Percentiles rank a stretch among this genome's conserved stretches.
phyloP scores from a whole-genome alignment of 1,140 invertebrate species.

The Drosophila obscura region DNA sequence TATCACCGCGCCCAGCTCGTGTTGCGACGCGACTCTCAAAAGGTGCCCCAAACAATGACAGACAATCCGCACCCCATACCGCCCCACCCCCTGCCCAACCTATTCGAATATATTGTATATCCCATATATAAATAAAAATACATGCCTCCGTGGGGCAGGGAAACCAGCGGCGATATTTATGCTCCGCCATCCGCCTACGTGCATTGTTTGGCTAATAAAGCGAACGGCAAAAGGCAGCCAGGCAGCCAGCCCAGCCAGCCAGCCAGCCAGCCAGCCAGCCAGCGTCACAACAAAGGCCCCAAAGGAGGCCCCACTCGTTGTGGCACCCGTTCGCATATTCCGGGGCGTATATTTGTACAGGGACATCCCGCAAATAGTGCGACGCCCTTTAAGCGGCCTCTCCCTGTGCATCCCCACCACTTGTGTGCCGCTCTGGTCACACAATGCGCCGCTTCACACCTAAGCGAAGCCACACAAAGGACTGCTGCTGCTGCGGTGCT shows the following conservation, averaged over 20 bases:
- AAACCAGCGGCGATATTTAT: constrained; percentile 47
- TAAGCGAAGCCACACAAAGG: constrained; percentile 32
- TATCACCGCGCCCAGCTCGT: constrained; percentile 10
- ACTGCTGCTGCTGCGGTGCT: constrained; percentile 9
- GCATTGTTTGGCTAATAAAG: constrained; percentile 78
- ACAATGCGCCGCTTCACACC: constrained; percentile 69
- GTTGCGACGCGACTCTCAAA: constrained; percentile 10
- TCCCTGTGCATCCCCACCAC: not conserved
- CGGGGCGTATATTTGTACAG: constrained; percentile 27
- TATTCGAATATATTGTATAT: no score
- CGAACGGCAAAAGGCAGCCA: constrained; percentile 31
- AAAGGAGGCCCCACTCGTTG: not conserved
- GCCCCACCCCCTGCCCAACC: no score
- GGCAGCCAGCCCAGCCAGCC: not conserved
- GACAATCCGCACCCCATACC: not conserved
- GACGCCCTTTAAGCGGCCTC: constrained; percentile 49
- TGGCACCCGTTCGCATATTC: no score
- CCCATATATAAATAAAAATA: constrained; percentile 29
- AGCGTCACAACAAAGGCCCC: constrained; percentile 12
- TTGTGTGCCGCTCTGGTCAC: constrained; percentile 14
- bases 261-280: constrained; percentile 1
- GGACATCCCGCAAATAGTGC: constrained; percentile 25
- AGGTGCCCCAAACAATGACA: constrained; percentile 38
- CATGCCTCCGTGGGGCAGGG: constrained; percentile 41
- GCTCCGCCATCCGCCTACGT: constrained; percentile 56